A percentile compares a stretch with the other conserved stretches of the same genome.
Evolutionary conservation across 2,888 invertebrate species (phyloP).

Genomic region (Abrostola tripartita): DNA sequence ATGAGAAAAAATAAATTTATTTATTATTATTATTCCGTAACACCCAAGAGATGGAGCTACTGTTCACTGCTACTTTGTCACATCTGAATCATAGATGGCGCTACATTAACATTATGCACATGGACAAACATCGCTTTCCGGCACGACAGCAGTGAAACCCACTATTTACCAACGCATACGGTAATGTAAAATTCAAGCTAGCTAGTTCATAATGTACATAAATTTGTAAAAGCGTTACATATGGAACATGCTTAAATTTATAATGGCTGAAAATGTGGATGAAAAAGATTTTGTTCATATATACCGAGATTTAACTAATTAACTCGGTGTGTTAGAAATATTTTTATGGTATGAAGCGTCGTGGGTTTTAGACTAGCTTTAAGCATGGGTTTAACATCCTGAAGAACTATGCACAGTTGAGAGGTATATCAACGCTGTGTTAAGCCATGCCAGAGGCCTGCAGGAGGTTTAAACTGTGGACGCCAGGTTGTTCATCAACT

Average conservation of each 20-base stretch:
- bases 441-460: too few species aligned
- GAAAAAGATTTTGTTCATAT: constrained; percentile 20
- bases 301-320: constrained; percentile 11
- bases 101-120: constrained; percentile 8
- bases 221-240: constrained; percentile 29
- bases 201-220: constrained; percentile 8
- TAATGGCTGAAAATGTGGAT: constrained; percentile 21
- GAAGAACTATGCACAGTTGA: too few species aligned
- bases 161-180: constrained; percentile 23
- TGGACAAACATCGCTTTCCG: constrained; percentile 9
- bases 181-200: constrained; percentile 27
- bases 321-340: constrained; percentile 13
- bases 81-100: constrained; percentile 32
- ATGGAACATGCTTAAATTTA: constrained; percentile 44
- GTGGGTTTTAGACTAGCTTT: too few species aligned
- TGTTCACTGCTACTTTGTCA: background rate
- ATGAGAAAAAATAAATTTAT: too few species aligned
- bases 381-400: too few species aligned
- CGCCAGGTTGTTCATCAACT: too few species aligned
- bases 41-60: constrained; percentile 19
- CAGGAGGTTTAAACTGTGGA: too few species aligned
- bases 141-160: background rate
- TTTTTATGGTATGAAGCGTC: constrained; percentile 11
- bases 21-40: too few species aligned
- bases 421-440: too few species aligned